A percentile compares a stretch with the other conserved stretches of the same genome.
phyloP scores from a whole-genome alignment of 2,113 vertebrate genomes.

The Pelobates fuscus region DNA sequence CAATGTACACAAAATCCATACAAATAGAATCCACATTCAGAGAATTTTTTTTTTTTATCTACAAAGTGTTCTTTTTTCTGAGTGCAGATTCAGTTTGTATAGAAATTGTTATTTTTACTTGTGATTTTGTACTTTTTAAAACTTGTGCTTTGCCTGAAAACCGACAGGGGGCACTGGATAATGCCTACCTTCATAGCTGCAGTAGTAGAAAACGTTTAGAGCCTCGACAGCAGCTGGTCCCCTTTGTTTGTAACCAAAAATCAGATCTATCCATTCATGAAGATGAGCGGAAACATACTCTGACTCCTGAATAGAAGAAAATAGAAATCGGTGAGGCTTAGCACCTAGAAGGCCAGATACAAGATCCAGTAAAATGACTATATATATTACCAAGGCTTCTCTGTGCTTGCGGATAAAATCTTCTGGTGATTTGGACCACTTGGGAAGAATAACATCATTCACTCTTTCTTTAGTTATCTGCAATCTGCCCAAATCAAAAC shows the following conservation, averaged over 20 bases:
- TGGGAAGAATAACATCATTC: slow-evolving; percentile 87
- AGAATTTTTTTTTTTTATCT: too few relatives aligned
- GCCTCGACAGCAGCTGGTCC: slow-evolving; percentile 91
- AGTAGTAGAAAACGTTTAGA: slow-evolving; percentile 97
- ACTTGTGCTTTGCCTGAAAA: too few relatives aligned
- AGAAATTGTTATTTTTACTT: not conserved
- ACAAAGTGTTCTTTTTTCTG: too few relatives aligned
- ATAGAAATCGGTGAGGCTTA: not conserved
- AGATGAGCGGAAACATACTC: slow-evolving; percentile 93
- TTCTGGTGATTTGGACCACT: slow-evolving; percentile 92
- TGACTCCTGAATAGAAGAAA: slow-evolving; percentile 75
- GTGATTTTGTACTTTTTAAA: not conserved
- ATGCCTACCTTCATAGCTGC: slow-evolving; percentile 83
- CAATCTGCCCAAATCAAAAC: slow-evolving; percentile 88
- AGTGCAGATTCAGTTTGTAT: too few relatives aligned
- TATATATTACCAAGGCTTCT: slow-evolving; percentile 86
- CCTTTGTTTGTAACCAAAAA: slow-evolving; percentile 95
- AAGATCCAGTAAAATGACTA: not conserved
- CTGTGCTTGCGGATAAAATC: slow-evolving; percentile 97
- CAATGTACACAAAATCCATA: too few relatives aligned
- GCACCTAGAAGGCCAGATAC: not conserved
- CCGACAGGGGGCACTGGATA: not conserved
- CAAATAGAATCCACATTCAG: too few relatives aligned
- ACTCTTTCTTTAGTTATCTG: slow-evolving; percentile 91
- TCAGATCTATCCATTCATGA: slow-evolving; percentile 97